Percentiles rank a stretch among this genome's conserved stretches.
Conservation (phyloP, 2,888 invertebrate species). For the Drosophila neotestacea region DNA sequence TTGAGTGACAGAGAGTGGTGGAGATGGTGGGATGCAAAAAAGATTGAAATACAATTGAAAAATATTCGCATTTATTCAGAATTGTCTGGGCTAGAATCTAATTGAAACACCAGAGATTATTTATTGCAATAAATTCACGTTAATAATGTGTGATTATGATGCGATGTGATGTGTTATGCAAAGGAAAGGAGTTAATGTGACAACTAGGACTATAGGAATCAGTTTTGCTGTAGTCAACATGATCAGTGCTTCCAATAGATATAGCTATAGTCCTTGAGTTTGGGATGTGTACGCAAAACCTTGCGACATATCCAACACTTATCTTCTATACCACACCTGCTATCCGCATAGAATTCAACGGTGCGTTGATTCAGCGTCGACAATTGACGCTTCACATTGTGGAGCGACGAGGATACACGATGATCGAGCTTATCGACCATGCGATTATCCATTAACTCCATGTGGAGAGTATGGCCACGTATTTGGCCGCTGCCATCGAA, state of each 20-base stretch:
- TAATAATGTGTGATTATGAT: conserved; percentile 9
- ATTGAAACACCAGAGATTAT: conserved; percentile 7
- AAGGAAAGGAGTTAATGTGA: not conserved
- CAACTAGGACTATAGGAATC: conserved; percentile 2
- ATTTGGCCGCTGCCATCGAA: conserved; percentile 60
- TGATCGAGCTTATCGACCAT: conserved; percentile 85
- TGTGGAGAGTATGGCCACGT: conserved; percentile 79
- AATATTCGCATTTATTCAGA: conserved; percentile 70
- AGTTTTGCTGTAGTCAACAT: conserved; percentile 22
- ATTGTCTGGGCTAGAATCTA: conserved; percentile 47
- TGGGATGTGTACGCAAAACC: conserved; percentile 83
- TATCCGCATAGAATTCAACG: conserved; percentile 84
- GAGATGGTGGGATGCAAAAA: conserved; percentile 24
- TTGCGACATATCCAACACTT: conserved; percentile 85
- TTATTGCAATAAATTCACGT: not conserved
- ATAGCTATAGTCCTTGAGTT: conserved; percentile 82
- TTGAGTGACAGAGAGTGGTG: conserved; percentile 20
- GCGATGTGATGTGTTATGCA: conserved; percentile 11
- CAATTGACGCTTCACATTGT: conserved; percentile 84
- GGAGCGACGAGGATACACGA: conserved; percentile 84
- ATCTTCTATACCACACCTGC: conserved; percentile 84
- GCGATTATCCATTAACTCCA: conserved; percentile 84
- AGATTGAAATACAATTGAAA: conserved; percentile 49
- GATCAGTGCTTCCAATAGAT: conserved; percentile 74
- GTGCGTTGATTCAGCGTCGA: conserved; percentile 84